Percentiles rank a stretch among this genome's conserved stretches.
These are phyloP conservation scores for Ladona fulva DNA, from an alignment of 1,140 invertebrate species.

Conservation along the genomic window DNA sequence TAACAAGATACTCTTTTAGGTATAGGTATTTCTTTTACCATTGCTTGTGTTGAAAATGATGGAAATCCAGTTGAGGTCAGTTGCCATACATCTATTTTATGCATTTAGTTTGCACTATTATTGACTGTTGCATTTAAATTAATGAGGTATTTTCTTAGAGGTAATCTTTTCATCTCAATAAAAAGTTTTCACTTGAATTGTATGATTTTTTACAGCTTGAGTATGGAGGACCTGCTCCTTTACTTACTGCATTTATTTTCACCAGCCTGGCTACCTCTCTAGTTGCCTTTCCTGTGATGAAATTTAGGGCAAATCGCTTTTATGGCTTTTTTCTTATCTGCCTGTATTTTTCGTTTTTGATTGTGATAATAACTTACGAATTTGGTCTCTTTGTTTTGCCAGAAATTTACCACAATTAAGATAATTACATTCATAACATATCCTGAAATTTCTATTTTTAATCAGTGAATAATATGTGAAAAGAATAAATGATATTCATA, in stretches of 20 bases:
- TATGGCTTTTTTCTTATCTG: not conserved
- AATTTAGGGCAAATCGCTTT: slow-evolving; percentile 2
- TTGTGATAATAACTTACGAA: not conserved
- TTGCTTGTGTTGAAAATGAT: slow-evolving; percentile 12
- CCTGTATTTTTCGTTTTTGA: not conserved
- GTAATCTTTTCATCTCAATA: too few species aligned
- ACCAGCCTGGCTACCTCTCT: not conserved
- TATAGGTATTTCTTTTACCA: slow-evolving; percentile 21
- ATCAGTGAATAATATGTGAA: too few species aligned
- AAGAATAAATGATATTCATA: too few species aligned
- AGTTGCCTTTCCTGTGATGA: slow-evolving; percentile 3
- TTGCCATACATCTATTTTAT: not conserved
- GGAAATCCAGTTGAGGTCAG: slow-evolving; percentile 8
- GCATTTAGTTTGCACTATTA: too few species aligned
- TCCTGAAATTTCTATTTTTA: too few species aligned
- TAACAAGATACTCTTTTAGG: slow-evolving; percentile 20
- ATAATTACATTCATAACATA: too few species aligned
- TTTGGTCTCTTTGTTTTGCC: not conserved
- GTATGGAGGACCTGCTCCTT: not conserved
- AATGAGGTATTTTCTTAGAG: too few species aligned
- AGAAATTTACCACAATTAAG: too few species aligned
- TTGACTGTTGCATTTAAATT: too few species aligned
- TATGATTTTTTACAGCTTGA: not conserved
- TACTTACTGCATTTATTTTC: not conserved
- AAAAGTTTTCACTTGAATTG: not conserved